phyloP scores from a whole-genome alignment of 2,797 vertebrate genomes.

The Phataginus tetradactyla region DNA sequence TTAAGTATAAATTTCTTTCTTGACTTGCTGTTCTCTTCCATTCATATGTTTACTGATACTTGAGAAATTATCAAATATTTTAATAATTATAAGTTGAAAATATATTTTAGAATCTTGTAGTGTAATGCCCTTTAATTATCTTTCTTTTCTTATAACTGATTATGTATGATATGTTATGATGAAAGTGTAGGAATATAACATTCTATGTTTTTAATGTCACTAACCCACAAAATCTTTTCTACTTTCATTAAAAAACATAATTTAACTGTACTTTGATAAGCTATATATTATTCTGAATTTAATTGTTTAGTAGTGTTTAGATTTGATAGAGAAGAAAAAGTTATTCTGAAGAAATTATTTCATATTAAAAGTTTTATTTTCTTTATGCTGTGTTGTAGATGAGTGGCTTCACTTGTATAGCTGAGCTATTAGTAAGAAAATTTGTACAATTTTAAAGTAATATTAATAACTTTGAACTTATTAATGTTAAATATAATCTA shows the following conservation, averaged over 20 bases:
- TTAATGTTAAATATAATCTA: not conserved
- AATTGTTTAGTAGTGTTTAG: not conserved
- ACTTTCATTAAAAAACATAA: constrained; percentile 37
- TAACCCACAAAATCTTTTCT: not conserved
- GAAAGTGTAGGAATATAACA: not conserved
- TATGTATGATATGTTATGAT: not conserved
- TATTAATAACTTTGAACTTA: not conserved
- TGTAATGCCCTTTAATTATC: not conserved
- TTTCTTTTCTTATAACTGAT: constrained; percentile 34
- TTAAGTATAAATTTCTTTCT: not conserved
- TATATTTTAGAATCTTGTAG: not conserved
- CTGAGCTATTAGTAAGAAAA: not conserved
- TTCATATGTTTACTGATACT: not conserved
- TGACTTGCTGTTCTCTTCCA: not conserved
- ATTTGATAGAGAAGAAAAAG: not conserved
- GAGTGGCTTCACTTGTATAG: not conserved
- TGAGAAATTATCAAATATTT: not conserved
- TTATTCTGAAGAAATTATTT: not conserved
- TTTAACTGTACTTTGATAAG: not conserved
- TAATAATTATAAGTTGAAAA: not conserved
- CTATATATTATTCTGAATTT: not conserved
- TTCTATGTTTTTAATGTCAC: not conserved
- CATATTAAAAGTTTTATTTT: constrained; percentile 11
- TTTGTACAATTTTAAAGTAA: not conserved
- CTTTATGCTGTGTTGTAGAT: not conserved